Evolutionary conservation across 2,113 vertebrate species (phyloP), one percentile per base, ranked within the genome.

Genomic region (Megalops atlanticus): DNA sequence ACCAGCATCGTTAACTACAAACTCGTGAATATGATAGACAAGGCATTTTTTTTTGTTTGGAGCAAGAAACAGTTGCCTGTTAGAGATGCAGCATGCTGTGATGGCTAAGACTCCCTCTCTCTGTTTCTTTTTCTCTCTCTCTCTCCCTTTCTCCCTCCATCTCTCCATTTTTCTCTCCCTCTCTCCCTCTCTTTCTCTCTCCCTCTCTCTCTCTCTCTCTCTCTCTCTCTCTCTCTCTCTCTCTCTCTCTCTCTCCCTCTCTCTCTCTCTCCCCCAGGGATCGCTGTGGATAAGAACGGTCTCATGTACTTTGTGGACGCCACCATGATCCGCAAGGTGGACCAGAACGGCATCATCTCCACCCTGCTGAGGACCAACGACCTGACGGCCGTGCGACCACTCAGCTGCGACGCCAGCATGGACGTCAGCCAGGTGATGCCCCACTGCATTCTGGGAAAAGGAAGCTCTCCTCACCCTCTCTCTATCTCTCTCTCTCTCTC

Each of bases 301-400:
- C 91, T 97, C 74, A 96, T 96, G 94, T 97, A 97, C 88, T 97
- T 97, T 81, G 96, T 97, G 43, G 96, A 97, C 31, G 96, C 96
- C 82, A 96, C 95, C 70, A 96, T 96, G 96, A 96, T 97, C 81
- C 94, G 96, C 77, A 96, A 96, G 87, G 96, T 97, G 8, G 96
- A 96, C 93, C 96, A 96, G 89, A 96, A 97, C 0, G 96, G 96
- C 85, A 95, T 96, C 78, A 97, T 97, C 88, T 96, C 96, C 73
- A 97, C 96, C 5, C 88, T 97, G 82, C 94, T 97, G 84, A 95
- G 96, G 77, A 96, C 96, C 87, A 97, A 96, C 38, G 96, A 96
- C 89, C 92, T 97, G 70, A 96, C 96, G 16, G 95, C 96, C 3
- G 95, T 96, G 81, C 92, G 96, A 33, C 96, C 88, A 10, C 88